Evolutionary conservation across 35 echinoderm and acorn worm genomes (phyloP), one percentile per base, ranked within the genome.

Genomic region (Chiridota heheva): DNA sequence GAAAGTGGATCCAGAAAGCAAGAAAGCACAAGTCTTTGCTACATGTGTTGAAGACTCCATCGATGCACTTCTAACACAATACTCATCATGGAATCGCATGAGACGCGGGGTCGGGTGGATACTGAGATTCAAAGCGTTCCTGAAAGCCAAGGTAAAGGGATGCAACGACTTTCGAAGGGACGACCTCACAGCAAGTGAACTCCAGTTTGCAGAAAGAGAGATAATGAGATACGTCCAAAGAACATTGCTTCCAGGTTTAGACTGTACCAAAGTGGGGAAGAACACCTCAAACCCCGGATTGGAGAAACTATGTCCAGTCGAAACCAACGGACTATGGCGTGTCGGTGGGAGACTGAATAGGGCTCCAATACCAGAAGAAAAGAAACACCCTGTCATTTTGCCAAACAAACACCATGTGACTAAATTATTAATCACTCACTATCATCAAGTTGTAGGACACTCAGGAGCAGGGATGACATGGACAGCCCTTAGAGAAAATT

Each of bases 381-480:
- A 32, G 36, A 36, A 0, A 69, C 40, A 13, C 32, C 1, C 0
- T n/a, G 18, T 36, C 32, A 69, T 32, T 20, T 41, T 92, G 46
- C 83, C 89, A 5, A 53, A 36, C 16, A 40, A 68, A 7, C 75
- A 81, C n/a, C 67, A 66, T 2, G 59, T 87, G 22, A 81, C 84
- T 18, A 88, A 16, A 18, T 37, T 81, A 20, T 48, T 88, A 15
- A 39, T 88, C 5, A 44, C 3, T 3, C 16, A 71, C 29, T 30
- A 51, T 44, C 76, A 88, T 44, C 18, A 33, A 31, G 33, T 22
- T 25, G 62, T 88, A 1, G 76, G 66, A 7, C 87, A 90, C 53
- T 31, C 18, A 5, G 87, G 60, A 24, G 66, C 66, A 17, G 83
- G 83, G 28, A 64, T 77, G 56, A 86, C 83, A 27, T 77, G 70